phyloP scores from a whole-genome alignment of 30 jellyfish, hydroid and myxozoan species.

The Aurelia sp. region DNA sequence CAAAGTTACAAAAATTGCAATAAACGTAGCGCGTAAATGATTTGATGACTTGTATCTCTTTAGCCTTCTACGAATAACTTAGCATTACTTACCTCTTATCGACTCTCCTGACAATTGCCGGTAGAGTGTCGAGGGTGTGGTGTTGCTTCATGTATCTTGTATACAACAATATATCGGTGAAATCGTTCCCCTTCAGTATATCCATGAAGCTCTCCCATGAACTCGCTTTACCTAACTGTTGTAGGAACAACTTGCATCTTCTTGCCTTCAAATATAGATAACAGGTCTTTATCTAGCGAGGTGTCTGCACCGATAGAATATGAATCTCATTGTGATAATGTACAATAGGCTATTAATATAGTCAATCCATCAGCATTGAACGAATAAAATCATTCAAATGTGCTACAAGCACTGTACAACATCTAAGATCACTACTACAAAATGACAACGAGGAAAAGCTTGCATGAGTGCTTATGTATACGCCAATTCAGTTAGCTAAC shows the following conservation, averaged over 20 bases:
- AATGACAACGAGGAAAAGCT: too few relatives aligned
- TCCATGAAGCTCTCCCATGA: background rate
- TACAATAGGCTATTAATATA: background rate
- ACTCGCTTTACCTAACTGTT: background rate
- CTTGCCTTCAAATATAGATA: background rate
- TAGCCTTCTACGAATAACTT: background rate
- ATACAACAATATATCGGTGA: background rate
- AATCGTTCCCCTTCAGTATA: background rate
- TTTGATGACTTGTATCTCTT: background rate
- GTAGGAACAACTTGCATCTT: background rate
- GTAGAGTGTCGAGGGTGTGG: background rate
- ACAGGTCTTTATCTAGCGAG: too few relatives aligned
- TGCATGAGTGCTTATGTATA: too few relatives aligned
- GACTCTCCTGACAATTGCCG: background rate
- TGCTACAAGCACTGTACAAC: too few relatives aligned
- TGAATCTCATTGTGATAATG: too few relatives aligned
- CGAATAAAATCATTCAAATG: too few relatives aligned
- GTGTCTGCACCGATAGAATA: too few relatives aligned
- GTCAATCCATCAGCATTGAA: background rate
- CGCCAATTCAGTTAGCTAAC: background rate
- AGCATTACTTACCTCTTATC: constrained; percentile 1
- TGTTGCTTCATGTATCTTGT: background rate
- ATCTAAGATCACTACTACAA: too few relatives aligned
- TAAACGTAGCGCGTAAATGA: background rate
- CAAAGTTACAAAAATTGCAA: too few relatives aligned